Conservation (phyloP, 2,113 vertebrate species). For the Oreochromis aureus region DNA sequence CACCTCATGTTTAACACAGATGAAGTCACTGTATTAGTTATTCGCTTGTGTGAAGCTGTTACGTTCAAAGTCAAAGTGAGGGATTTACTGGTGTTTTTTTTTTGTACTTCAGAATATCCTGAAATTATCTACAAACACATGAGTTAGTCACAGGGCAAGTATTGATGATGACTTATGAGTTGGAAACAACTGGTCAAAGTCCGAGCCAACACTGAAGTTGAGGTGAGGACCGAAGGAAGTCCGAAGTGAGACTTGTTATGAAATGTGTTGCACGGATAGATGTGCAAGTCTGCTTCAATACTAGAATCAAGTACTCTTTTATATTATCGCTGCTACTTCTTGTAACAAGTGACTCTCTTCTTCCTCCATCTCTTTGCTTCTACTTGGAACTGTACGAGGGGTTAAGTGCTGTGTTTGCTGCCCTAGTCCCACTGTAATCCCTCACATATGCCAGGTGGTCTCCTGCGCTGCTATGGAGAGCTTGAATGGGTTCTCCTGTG, state of each 20-base stretch:
- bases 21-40: neutral
- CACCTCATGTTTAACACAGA: neutral
- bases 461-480: neutral
- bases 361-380: neutral
- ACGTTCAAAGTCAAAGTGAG: neutral
- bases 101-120: neutral
- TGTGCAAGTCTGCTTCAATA: neutral
- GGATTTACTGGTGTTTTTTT: neutral
- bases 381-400: neutral
- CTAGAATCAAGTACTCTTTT: neutral
- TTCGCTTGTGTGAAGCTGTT: neutral
- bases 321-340: neutral
- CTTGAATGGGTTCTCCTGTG: slow-evolving; percentile 4
- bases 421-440: neutral
- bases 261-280: neutral
- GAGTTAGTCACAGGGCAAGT: neutral
- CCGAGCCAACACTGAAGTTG: neutral
- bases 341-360: neutral
- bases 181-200: slow-evolving; percentile 31
- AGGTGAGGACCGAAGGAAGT: neutral
- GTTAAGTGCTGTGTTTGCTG: neutral
- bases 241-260: neutral
- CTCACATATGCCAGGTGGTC: slow-evolving; percentile 7
- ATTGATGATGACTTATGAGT: neutral
- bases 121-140: neutral